A percentile compares a stretch with the other conserved stretches of the same genome.
These are phyloP conservation scores for Zosterops pallidus DNA, from an alignment of 2,113 vertebrate species.

Conservation along the genomic window DNA sequence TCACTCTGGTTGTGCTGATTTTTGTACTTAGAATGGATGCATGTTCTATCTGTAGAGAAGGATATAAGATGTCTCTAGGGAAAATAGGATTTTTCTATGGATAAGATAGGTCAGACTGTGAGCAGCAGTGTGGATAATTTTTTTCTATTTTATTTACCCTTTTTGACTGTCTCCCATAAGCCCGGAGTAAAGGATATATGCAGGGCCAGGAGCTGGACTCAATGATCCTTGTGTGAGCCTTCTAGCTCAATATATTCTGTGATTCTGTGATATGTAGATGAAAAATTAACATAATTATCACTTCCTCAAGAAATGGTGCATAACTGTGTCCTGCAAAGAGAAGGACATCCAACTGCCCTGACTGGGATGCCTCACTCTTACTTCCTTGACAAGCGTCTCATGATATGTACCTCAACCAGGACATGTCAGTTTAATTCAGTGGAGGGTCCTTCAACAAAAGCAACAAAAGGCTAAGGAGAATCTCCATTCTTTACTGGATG, in stretches of 20 bases:
- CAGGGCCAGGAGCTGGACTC: not conserved
- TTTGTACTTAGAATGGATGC: not conserved
- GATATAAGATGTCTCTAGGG: not conserved
- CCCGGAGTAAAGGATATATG: not conserved
- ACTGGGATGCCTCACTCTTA: not conserved
- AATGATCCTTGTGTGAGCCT: not conserved
- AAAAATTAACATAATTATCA: not conserved
- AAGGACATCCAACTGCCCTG: not conserved
- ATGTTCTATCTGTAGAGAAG: not conserved
- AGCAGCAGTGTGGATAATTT: not conserved
- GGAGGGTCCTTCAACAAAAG: not conserved
- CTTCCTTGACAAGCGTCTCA: not conserved
- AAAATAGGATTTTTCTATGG: not conserved
- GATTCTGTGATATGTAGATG: not conserved
- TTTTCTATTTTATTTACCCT: not conserved
- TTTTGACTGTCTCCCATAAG: not conserved
- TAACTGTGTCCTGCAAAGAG: not conserved
- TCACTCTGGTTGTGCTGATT: not conserved
- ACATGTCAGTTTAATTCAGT: not conserved
- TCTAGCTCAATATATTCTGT: not conserved
- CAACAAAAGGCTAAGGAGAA: not conserved
- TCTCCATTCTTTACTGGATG: not conserved
- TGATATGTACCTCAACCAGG: not conserved
- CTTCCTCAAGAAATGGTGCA: not conserved
- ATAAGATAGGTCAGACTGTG: not conserved